Conservation (phyloP, 2,888 invertebrate species). For the Sisyra terminalis region DNA sequence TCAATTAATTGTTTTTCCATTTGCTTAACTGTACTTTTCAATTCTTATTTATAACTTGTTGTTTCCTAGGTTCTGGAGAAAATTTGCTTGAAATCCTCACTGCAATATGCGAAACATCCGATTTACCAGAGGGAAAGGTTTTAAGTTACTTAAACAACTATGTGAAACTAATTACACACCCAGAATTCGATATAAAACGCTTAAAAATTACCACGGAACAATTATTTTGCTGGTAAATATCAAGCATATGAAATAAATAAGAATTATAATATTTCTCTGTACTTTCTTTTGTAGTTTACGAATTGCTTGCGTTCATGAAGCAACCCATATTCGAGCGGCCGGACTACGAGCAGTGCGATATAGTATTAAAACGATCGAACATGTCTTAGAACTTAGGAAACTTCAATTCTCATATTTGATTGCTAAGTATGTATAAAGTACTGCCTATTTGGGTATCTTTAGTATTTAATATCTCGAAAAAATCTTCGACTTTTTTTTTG, state of each 20-base stretch:
- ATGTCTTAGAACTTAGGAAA: slow-evolving; percentile 62
- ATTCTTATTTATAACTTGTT: too few relatives aligned
- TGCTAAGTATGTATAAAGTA: slow-evolving; percentile 36
- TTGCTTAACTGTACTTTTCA: too few relatives aligned
- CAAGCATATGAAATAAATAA: slow-evolving; percentile 3
- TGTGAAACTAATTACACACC: slow-evolving; percentile 57
- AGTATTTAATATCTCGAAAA: not conserved
- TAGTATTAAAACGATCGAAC: slow-evolving; percentile 58
- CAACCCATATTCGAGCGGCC: slow-evolving; percentile 79
- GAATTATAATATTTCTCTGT: not conserved
- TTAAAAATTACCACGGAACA: slow-evolving; percentile 65
- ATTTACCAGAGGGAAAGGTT: slow-evolving; percentile 58
- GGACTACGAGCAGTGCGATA: slow-evolving; percentile 77
- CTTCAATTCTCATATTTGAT: slow-evolving; percentile 74
- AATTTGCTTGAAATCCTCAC: slow-evolving; percentile 46
- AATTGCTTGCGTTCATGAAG: slow-evolving; percentile 67
- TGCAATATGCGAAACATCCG: slow-evolving; percentile 42
- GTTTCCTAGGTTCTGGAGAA: slow-evolving; percentile 33
- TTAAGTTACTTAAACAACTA: slow-evolving; percentile 78
- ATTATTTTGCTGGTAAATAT: slow-evolving; percentile 60
- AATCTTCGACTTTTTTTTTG: not conserved
- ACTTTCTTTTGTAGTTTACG: slow-evolving; percentile 49
- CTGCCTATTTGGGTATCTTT: not conserved
- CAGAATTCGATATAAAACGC: slow-evolving; percentile 37
- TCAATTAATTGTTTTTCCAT: slow-evolving; percentile 13